phyloP scores from a whole-genome alignment of 2,113 vertebrate genomes.

The Coturnix japonica region DNA sequence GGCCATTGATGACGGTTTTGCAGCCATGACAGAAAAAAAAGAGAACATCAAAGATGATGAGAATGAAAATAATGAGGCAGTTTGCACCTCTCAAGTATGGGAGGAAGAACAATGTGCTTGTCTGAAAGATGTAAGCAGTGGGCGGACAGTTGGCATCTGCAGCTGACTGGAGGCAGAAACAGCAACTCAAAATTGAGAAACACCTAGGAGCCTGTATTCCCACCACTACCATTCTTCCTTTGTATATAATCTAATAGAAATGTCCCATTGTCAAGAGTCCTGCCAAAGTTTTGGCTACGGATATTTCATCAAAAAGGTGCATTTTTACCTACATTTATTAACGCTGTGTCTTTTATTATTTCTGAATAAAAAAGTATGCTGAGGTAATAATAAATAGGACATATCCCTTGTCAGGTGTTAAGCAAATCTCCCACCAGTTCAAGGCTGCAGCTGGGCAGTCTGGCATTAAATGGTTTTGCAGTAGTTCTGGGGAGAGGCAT shows the following conservation, averaged over 20 bases:
- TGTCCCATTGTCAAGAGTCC: not conserved
- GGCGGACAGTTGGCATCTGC: not conserved
- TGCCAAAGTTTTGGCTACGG: not conserved
- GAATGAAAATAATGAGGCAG: not conserved
- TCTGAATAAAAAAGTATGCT: not conserved
- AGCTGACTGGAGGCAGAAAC: not conserved
- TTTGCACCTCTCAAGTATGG: not conserved
- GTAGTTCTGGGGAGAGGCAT: not conserved
- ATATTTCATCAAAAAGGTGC: not conserved
- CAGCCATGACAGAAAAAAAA: not conserved
- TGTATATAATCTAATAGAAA: not conserved
- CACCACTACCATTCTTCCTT: not conserved
- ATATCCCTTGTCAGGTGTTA: not conserved
- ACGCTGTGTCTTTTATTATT: not conserved
- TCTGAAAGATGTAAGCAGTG: not conserved
- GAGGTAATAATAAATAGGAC: slow-evolving; percentile 2
- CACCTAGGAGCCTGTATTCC: not conserved
- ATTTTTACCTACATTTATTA: not conserved
- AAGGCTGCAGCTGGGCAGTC: not conserved
- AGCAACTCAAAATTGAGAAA: not conserved
- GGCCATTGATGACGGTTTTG: not conserved
- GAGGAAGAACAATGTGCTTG: not conserved
- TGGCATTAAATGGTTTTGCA: not conserved
- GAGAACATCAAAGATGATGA: not conserved
- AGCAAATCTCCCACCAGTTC: not conserved